phyloP scores from a whole-genome alignment of 2,888 invertebrate genomes.

The Adelognathus sp. region DNA sequence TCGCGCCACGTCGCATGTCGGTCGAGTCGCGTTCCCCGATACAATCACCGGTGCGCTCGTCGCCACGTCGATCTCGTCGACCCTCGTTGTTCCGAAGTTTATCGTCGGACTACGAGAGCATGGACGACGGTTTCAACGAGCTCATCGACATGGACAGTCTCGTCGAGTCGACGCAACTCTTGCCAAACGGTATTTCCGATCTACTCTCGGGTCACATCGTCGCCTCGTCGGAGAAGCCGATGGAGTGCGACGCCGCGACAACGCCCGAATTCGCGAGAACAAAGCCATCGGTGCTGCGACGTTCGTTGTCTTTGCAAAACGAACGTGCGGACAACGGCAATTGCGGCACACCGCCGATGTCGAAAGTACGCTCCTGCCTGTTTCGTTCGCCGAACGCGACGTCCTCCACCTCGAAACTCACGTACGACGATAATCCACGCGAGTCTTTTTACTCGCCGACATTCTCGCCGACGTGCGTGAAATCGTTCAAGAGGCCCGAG shows the following conservation, averaged over 20 bases:
- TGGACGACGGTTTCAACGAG: constrained; percentile 86
- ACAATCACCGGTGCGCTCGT: constrained; percentile 70
- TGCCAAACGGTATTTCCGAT: constrained; percentile 84
- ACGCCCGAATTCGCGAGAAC: constrained; percentile 81
- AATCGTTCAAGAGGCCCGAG: constrained; percentile 86
- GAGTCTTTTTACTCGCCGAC: constrained; percentile 11
- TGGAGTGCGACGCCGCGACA: constrained; percentile 76
- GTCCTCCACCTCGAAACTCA: constrained; percentile 68
- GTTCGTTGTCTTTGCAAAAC: constrained; percentile 78
- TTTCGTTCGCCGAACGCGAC: constrained; percentile 79
- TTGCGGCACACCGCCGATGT: constrained; percentile 73
- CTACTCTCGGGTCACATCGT: constrained; percentile 84
- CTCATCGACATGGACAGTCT: constrained; percentile 84
- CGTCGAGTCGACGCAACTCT: constrained; percentile 78
- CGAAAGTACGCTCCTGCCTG: constrained; percentile 81
- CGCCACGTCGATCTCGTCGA: constrained; percentile 61
- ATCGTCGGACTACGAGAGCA: constrained; percentile 84
- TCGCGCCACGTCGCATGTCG: constrained; percentile 77
- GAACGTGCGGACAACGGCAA: constrained; percentile 72
- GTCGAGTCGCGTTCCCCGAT: constrained; percentile 70
- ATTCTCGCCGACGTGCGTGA: constrained; percentile 20
- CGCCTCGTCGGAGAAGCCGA: constrained; percentile 55
- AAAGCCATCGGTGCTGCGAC: constrained; percentile 65
- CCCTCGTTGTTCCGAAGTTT: constrained; percentile 81
- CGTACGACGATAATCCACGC: constrained; percentile 66